A percentile compares a stretch with the other conserved stretches of the same genome.
Conservation (phyloP, 2,888 invertebrate genomes). For the Stenurella melanura region DNA sequence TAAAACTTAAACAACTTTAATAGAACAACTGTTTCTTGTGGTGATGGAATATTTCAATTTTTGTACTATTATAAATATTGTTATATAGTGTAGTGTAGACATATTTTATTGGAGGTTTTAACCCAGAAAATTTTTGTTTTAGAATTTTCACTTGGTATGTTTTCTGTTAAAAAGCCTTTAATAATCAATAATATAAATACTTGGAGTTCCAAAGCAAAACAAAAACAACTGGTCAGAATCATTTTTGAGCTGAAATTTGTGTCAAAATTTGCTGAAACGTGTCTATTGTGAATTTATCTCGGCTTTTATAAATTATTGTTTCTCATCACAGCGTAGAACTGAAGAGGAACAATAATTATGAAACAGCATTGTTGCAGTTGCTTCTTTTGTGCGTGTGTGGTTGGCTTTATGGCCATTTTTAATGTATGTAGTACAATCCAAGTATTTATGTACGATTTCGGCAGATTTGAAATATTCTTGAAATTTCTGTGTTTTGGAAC, state of each 20-base stretch:
- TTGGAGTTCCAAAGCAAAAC: constrained; percentile 27
- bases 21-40: constrained; percentile 4
- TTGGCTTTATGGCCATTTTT: too few species aligned
- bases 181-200: background rate
- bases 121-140: background rate
- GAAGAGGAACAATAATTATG: too few species aligned
- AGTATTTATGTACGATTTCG: background rate
- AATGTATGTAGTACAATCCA: too few species aligned
- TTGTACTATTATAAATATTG: constrained; percentile 1
- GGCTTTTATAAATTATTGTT: too few species aligned
- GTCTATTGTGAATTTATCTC: background rate
- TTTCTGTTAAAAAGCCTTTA: background rate
- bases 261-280: background rate
- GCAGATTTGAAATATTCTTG: background rate
- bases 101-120: constrained; percentile 2
- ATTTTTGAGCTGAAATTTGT: background rate
- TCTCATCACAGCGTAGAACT: too few species aligned
- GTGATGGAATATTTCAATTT: constrained; percentile 30
- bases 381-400: too few species aligned
- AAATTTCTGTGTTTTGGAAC: constrained; percentile 21
- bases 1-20: background rate
- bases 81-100: constrained; percentile 25
- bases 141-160: background rate
- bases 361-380: too few species aligned
- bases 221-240: background rate